Base-by-base conservation (phyloP, 2,113 vertebrate species). In the Mohoua ochrocephala region DNA sequence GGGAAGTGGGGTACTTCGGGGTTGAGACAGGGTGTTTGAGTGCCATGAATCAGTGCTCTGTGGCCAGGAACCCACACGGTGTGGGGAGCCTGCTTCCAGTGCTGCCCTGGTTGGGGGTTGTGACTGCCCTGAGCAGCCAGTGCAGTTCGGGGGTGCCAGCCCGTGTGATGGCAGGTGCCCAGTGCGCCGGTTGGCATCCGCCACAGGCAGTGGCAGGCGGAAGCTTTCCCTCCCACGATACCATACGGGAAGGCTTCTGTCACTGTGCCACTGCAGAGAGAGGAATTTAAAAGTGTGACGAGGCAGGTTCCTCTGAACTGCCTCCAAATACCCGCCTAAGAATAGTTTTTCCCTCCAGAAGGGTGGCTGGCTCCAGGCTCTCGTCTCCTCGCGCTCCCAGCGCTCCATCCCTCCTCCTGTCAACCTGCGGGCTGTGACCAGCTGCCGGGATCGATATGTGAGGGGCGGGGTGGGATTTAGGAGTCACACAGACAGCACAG, bases 161-260 rank as follows among this genome's bases (percentile, higher is more conserved):
- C 56, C 2, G 2, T 1, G 11, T 7, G 4, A 0, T 91, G 89
- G 93, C 95, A 88, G 86, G 37, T 6, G 10, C 73, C 89, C 93
- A 77, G 71, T 3, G 2, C 1, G 7, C 82, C 57, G 15, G 1
- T 26, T 79, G 89, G 91, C 30, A 54, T 37, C 95, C 37, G 5
- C 61, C 4, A 0, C 94, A 59, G 85, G 76, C 94, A 47, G 4
- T 6, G 93, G 44, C 85, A 0, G 85, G 90, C 67, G 77, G 96
- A 95, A 95, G 84, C 90, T 86, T 73, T 68, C 49, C 87, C 81
- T 93, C 92, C 92, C 95, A 94, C 78, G 3, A n/a, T 1, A 0
- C 95, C 94, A 83, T 84, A 82, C 31, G 70, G 91, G 45, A 24
- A 77, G 84, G 82, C 75, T 95, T 41, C 95, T 94, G 90, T 93